Conservation (phyloP, 2,888 invertebrate species). For the Lamproptera curius region DNA sequence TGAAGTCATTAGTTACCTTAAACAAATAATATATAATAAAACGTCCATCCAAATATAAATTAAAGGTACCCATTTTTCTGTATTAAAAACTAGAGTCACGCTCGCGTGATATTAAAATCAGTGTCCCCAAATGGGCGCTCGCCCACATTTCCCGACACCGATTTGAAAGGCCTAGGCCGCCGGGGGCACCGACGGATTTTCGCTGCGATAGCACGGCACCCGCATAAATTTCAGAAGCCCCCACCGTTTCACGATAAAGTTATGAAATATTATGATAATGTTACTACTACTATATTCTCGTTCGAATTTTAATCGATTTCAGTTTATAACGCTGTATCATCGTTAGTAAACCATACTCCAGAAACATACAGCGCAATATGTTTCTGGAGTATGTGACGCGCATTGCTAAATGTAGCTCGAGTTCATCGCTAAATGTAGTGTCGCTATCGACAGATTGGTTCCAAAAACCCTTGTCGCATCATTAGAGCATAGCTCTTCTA, state of each 20-base stretch:
- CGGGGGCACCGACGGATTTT: constrained; percentile 56
- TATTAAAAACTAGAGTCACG: neutral
- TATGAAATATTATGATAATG: neutral
- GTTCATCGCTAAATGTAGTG: neutral
- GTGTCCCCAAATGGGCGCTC: constrained; percentile 7
- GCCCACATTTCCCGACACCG: constrained; percentile 32
- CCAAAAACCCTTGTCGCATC: no score
- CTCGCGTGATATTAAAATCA: constrained; percentile 8
- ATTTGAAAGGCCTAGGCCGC: constrained; percentile 25
- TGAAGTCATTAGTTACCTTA: no score
- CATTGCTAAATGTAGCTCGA: neutral
- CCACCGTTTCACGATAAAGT: constrained; percentile 30
- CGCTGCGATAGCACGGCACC: constrained; percentile 55
- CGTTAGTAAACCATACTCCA: neutral
- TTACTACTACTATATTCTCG: no score
- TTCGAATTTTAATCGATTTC: no score
- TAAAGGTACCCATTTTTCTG: no score
- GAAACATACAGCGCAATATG: neutral
- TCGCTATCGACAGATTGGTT: no score
- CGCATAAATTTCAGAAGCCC: constrained; percentile 52
- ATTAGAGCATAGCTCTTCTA: no score
- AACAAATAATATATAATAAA: no score
- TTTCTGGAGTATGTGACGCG: neutral
- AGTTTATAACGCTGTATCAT: neutral
- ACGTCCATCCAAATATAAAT: no score